Conservation (phyloP, 2,888 invertebrate species). For the Conops quadrifasciatus region DNA sequence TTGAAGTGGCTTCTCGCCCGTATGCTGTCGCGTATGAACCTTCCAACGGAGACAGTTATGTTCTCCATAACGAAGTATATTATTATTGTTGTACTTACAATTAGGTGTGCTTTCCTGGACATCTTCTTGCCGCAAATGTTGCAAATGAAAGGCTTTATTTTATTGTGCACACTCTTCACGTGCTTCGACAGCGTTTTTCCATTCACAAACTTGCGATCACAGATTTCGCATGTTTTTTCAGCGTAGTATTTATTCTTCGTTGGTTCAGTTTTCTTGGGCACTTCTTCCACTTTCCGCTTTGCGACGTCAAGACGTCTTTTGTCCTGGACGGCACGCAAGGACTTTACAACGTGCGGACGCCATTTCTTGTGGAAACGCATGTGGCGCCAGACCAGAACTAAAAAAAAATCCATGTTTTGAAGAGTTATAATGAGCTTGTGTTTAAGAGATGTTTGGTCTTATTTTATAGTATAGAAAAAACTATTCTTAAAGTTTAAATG, state of each 20-base stretch:
- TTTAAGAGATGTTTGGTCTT: no score
- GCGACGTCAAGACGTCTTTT: constrained; percentile 42
- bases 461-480: no score
- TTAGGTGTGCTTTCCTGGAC: constrained; percentile 75
- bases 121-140: constrained; percentile 78
- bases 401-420: constrained; percentile 17
- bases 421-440: no score
- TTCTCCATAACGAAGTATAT: no score
- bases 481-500: no score
- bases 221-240: constrained; percentile 74
- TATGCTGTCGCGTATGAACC: constrained; percentile 79
- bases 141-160: constrained; percentile 77
- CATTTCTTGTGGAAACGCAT: constrained; percentile 70
- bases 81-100: constrained; percentile 61
- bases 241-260: constrained; percentile 67
- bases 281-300: constrained; percentile 22
- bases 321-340: constrained; percentile 51
- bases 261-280: constrained; percentile 35
- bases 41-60: no score
- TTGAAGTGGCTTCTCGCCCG: constrained; percentile 79
- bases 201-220: constrained; percentile 74
- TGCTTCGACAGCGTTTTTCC: constrained; percentile 75
- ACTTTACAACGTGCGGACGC: constrained; percentile 57
- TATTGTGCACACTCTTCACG: constrained; percentile 76
- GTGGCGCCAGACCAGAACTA: constrained; percentile 71